Evolutionary conservation across 37 sponge, comb jelly and placozoan genomes (phyloP), one percentile per base, ranked within the genome.

Genomic region (Tethya wilhelma): DNA sequence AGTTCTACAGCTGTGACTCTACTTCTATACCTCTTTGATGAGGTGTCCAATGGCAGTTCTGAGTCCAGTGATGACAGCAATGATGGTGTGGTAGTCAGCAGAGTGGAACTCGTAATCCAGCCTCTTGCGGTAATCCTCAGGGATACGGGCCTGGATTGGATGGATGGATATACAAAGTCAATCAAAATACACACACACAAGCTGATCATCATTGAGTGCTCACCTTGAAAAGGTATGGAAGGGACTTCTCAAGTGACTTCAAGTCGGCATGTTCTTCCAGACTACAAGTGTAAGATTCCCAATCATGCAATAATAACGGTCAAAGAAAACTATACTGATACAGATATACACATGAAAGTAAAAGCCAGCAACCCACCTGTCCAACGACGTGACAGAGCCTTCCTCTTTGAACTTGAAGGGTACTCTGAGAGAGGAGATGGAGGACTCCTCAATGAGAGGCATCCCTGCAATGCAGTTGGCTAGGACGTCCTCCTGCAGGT

Each of bases 31-130:
- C 67, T 78, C 87, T 69, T 86, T 77, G 74, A 79, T 76, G 69
- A 93, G 75, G 75, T 93, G 90, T 23, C 91, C 85, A 1, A 84
- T 55, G 23, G 76, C 77, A 64, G 84, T 79, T 45, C 84, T 90
- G 36, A 94, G 66, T 41, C 84, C 91, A 56, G 69, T 74, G 5
- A 86, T 56, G 4, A 83, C 64, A 33, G 87, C 95, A 44, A 85
- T 71, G 73, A 94, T 28, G 14, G 55, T 74, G 37, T 87, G 87
- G 73, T 90, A 94, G 58, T 46, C 23, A 38, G 90, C 85, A 53
- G 67, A 69, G 81, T 90, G 95, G 77, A 94, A 94, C 29, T 87
- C 80, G 68, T 64, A 66, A 67, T 90, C 88, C 69, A 94, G 59
- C 29, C 46, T 57, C 76, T 87, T 94, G 26, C 60, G 45, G 25